A percentile compares a stretch with the other conserved stretches of the same genome.
Evolutionary conservation across 2,888 invertebrate genomes (phyloP).

Genomic region (Cantharis rustica): DNA sequence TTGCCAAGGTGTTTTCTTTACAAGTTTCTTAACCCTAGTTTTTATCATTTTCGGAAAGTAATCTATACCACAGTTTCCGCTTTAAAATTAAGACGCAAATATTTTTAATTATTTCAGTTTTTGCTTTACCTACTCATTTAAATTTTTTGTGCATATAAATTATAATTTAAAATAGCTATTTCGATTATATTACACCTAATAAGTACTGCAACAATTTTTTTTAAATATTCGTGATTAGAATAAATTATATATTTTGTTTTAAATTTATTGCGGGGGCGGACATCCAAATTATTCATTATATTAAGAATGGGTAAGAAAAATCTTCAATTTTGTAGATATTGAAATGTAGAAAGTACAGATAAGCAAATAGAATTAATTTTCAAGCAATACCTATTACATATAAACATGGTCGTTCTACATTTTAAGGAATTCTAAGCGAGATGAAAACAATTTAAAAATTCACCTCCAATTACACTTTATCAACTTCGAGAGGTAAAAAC

Average conservation of each 20-base stretch:
- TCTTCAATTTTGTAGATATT: neutral
- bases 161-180: neutral
- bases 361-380: neutral
- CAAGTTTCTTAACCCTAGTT: neutral
- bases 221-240: neutral
- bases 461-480: neutral
- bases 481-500: neutral
- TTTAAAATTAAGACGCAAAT: neutral
- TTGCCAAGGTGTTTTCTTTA: neutral
- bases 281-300: neutral
- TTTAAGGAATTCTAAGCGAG: neutral
- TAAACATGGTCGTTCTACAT: neutral
- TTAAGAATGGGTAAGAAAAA: neutral
- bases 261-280: neutral
- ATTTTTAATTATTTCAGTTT: neutral
- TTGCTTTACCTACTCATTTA: neutral
- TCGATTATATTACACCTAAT: neutral
- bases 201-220: neutral
- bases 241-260: neutral
- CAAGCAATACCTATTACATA: neutral
- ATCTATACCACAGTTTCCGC: neutral
- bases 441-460: neutral
- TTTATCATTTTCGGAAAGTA: neutral
- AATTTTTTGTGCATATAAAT: neutral
- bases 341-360: neutral